A percentile compares a stretch with the other conserved stretches of the same genome.
Conservation (phyloP, 1,140 invertebrate genomes). For the Cherax destructor region DNA sequence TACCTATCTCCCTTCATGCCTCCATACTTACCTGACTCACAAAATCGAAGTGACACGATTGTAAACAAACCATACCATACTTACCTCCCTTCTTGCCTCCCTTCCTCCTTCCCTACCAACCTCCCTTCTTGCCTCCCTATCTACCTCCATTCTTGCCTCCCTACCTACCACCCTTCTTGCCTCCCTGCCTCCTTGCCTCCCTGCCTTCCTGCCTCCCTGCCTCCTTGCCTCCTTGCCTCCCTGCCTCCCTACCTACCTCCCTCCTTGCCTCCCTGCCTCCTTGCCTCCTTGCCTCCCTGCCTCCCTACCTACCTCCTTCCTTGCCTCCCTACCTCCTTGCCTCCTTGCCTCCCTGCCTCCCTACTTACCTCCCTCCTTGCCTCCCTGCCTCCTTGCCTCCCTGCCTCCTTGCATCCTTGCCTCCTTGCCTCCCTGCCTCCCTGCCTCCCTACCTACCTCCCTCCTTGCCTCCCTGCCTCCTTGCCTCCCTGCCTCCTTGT, state of each 20-base stretch:
- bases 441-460: background rate
- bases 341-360: background rate
- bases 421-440: background rate
- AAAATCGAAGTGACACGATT: no score
- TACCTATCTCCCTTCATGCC: no score
- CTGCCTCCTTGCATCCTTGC: background rate
- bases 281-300: background rate
- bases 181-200: background rate
- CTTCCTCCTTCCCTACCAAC: background rate
- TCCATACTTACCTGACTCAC: no score
- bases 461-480: background rate
- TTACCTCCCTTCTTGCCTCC: no score
- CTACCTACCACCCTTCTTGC: no score
- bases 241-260: background rate
- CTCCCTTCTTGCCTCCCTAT: background rate
- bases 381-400: background rate
- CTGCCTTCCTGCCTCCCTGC: background rate
- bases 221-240: background rate
- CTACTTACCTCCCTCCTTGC: no score
- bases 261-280: background rate
- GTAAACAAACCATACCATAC: no score
- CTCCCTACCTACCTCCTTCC: background rate
- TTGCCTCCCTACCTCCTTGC: background rate
- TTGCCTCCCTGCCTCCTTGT: background rate
- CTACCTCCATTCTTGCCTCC: no score